Evolutionary conservation across 2,888 invertebrate genomes (phyloP).

Genomic region (Drosophila paranaensis): DNA sequence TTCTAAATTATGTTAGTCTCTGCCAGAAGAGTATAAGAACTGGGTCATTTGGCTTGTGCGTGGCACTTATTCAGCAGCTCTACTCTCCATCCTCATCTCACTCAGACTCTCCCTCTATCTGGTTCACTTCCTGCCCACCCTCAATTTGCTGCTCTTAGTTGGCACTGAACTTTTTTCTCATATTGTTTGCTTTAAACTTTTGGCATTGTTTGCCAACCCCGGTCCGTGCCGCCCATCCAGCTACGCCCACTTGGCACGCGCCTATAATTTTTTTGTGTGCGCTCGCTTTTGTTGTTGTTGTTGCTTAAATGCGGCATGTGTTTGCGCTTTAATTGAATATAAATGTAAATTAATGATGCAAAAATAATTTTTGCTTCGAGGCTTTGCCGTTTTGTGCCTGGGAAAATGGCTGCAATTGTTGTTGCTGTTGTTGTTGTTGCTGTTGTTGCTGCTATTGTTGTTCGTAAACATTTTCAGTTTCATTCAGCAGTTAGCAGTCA

Average conservation of each 20-base stretch:
- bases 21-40: slow-evolving; percentile 7
- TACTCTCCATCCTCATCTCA: neutral
- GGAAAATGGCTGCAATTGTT: slow-evolving; percentile 27
- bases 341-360: slow-evolving; percentile 80
- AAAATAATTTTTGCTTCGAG: slow-evolving; percentile 77
- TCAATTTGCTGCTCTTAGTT: slow-evolving; percentile 22
- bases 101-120: neutral
- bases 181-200: slow-evolving; percentile 53
- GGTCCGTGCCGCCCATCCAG: slow-evolving; percentile 14
- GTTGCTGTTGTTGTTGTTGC: slow-evolving; percentile 28
- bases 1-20: slow-evolving; percentile 7
- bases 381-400: slow-evolving; percentile 51
- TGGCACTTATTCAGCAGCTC: slow-evolving; percentile 19
- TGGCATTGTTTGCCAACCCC: slow-evolving; percentile 44
- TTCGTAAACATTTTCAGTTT: slow-evolving; percentile 66
- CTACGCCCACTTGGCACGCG: slow-evolving; percentile 62
- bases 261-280: slow-evolving; percentile 31
- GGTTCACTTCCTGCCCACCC: slow-evolving; percentile 1
- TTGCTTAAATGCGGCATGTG: slow-evolving; percentile 51
- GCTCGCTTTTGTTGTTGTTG: neutral
- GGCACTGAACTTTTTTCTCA: slow-evolving; percentile 38
- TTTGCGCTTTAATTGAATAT: slow-evolving; percentile 79
- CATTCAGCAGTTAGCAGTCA: slow-evolving; percentile 62
- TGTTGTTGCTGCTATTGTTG: slow-evolving; percentile 18
- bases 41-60: slow-evolving; percentile 30